A percentile compares a stretch with the other conserved stretches of the same genome.
phyloP scores from a whole-genome alignment of 2,113 vertebrate species.

The Dromaius novaehollandiae region DNA sequence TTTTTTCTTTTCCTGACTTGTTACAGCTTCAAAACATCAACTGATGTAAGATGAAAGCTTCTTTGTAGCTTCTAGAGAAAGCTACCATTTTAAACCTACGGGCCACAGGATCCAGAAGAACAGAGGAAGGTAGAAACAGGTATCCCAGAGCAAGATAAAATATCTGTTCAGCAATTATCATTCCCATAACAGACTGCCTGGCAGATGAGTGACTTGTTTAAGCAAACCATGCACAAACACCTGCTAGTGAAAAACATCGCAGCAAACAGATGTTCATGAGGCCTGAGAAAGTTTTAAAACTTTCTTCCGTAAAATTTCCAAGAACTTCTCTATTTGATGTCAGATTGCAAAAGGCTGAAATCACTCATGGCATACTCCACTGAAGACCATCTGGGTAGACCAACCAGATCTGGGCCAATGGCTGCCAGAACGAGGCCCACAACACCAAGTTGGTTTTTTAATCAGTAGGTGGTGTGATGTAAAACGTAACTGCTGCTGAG shows the following conservation, averaged over 20 bases:
- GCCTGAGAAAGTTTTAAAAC: background rate
- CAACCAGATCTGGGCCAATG: background rate
- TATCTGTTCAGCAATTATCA: background rate
- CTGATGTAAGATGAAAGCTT: background rate
- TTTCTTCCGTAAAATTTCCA: background rate
- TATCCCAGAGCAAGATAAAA: background rate
- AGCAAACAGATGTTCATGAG: background rate
- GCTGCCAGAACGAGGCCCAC: background rate
- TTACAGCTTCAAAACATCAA: background rate
- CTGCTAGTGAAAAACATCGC: background rate
- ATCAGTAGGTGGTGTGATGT: background rate
- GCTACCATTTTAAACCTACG: background rate
- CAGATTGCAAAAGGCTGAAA: background rate
- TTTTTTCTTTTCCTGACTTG: background rate
- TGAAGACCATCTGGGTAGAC: background rate
- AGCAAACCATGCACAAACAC: background rate
- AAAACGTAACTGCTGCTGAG: background rate
- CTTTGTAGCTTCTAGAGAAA: background rate
- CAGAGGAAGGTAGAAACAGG: background rate
- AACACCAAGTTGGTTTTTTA: background rate
- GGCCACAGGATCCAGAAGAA: background rate
- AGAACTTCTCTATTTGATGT: background rate
- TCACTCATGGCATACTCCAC: background rate
- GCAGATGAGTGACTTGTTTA: background rate
- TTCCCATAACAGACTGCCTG: fast-evolving